Conservation (phyloP, 1,140 invertebrate genomes). For the Pseudomyrmex gracilis region DNA sequence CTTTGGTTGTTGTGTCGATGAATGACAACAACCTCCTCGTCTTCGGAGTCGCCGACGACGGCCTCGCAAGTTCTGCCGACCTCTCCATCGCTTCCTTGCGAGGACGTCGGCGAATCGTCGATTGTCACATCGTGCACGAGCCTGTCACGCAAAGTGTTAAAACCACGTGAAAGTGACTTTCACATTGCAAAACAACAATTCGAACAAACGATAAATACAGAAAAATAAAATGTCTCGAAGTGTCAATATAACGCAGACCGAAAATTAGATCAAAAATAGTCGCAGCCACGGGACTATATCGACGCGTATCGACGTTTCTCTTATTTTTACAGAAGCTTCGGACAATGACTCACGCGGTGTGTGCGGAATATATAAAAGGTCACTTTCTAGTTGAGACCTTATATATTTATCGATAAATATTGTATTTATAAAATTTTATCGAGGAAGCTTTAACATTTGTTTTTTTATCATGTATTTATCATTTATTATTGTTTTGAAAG, state of each 20-base stretch:
- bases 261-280: slow-evolving; percentile 30
- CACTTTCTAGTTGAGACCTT: not conserved
- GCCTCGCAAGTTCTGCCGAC: slow-evolving; percentile 76
- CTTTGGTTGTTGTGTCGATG: slow-evolving; percentile 81
- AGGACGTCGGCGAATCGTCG: slow-evolving; percentile 91
- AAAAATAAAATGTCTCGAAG: not conserved
- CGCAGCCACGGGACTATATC: not conserved
- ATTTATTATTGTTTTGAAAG: too few species aligned
- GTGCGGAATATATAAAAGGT: not conserved
- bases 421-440: too few species aligned
- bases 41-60: slow-evolving; percentile 76
- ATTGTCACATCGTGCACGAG: slow-evolving; percentile 92
- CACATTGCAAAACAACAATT: not conserved
- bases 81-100: slow-evolving; percentile 88
- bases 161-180: not conserved
- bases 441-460: too few species aligned
- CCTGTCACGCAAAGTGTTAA: slow-evolving; percentile 81
- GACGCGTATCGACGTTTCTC: slow-evolving; percentile 41
- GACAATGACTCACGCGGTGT: slow-evolving; percentile 1
- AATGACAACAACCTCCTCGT: slow-evolving; percentile 80
- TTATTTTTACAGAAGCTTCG: slow-evolving; percentile 11
- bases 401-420: too few species aligned
- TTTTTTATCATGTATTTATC: too few species aligned
- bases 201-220: too few species aligned
- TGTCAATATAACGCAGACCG: not conserved